Evolutionary conservation across 2,888 invertebrate genomes (phyloP), one percentile per base, ranked within the genome.

Genomic region (Steinernema scapterisci): DNA sequence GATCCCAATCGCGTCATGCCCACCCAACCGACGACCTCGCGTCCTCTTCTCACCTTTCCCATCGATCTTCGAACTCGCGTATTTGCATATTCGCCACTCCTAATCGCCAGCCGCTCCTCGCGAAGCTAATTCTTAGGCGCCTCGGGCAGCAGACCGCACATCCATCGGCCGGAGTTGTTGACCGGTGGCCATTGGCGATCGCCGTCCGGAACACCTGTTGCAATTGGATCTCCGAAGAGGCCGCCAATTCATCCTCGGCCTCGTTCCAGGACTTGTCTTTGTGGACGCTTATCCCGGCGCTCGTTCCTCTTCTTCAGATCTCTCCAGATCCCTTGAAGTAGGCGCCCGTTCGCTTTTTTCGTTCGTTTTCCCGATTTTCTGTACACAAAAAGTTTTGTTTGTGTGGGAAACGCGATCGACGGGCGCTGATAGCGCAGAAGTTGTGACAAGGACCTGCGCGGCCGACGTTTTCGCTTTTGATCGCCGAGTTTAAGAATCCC

Each of bases 51-150:
- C 63, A 9, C 27, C 16, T 31, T 63, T n/a, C n/a, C 19, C 3
- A 19, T 16, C 48, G 48, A 16, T 19, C 48, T 48, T 48, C 48
- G 48, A 16, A 19, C 48, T 48, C 48, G 16, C n/a, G n/a, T 16
- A 63, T 63, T 63, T 63, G 63, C 63, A 63, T 63, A 63, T 63
- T 63, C 13, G 38, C 25, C 31, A 31, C 38, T 63, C 27, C 63
- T 63, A 31, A 16, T 11, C 63, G 63, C 63, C 63, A 63, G 63
- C 38, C 38, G 19, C 63, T 31, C 25, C 27, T 63, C 31, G 5
- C 52, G 52, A 63, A 19, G 16, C 48, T 16, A 16, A 5, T 48
- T 48, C 48, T 16, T 19, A 48, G 19, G 16, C 48, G 13, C 19
- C 48, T 48, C 48, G 5, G 48, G 19, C 19, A 16, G 48, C 48